These are phyloP conservation scores for Podilymbus podiceps DNA, from an alignment of 2,113 vertebrate species.

Conservation along the genomic window DNA sequence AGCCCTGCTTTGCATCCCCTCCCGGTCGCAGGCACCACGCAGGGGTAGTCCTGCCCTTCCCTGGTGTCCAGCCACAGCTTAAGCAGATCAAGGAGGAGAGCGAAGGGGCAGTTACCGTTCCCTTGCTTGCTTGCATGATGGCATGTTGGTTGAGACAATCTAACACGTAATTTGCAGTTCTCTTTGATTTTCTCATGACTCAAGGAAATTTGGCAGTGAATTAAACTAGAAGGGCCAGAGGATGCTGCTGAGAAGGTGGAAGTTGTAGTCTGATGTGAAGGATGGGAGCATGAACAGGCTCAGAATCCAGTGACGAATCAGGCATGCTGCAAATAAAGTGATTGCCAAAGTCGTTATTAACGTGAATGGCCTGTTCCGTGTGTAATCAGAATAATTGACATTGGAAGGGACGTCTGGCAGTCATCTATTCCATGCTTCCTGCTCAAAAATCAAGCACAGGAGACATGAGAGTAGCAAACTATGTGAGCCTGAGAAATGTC, in stretches of 20 bases:
- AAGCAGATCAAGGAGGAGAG: not conserved
- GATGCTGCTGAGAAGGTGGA: not conserved
- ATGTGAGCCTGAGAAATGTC: rapidly evolving
- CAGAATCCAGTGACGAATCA: not conserved
- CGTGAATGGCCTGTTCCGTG: not conserved
- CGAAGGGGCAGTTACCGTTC: not conserved
- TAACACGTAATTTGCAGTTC: not conserved
- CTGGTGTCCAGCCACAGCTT: not conserved
- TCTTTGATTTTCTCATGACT: not conserved
- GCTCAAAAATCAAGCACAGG: not conserved
- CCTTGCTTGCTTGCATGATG: not conserved
- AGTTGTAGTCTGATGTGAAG: not conserved
- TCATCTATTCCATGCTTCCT: not conserved
- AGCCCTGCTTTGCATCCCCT: not conserved
- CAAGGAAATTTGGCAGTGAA: not conserved
- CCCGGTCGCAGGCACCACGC: too few relatives aligned
- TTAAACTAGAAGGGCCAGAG: not conserved
- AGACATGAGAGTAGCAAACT: not conserved
- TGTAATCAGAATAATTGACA: not conserved
- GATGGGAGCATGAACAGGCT: not conserved
- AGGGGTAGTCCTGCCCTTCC: not conserved
- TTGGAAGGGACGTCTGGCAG: not conserved
- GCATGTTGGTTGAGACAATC: not conserved
- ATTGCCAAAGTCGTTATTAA: not conserved
- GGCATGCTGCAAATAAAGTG: not conserved